Evolutionary conservation across 2,797 vertebrate genomes (phyloP).

Genomic region (Menidia menidia): DNA sequence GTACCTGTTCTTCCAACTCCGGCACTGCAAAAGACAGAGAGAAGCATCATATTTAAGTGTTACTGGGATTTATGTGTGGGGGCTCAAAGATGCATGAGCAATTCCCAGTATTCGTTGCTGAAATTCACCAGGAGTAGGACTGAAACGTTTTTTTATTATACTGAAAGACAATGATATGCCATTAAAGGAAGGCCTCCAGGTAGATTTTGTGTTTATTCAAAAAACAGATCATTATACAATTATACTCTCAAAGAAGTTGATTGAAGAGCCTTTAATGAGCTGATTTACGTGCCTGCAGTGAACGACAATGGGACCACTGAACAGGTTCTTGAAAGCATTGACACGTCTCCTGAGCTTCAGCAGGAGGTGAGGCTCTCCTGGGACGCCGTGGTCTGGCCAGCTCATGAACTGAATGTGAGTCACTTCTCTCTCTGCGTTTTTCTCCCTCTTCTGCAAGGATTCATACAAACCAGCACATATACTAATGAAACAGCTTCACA

Average conservation of each 20-base stretch:
- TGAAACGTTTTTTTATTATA: too few species aligned
- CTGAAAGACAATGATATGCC: too few species aligned
- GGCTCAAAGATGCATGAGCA: rapidly evolving
- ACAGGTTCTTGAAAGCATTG: constrained; percentile 95
- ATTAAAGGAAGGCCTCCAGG: too few species aligned
- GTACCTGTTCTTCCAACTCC: constrained; percentile 96
- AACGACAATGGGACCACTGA: constrained; percentile 93
- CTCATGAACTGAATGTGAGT: constrained; percentile 98
- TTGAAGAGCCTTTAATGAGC: rapidly evolving
- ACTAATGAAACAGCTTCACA: background rate
- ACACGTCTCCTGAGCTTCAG: constrained; percentile 93
- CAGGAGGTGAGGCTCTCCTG: constrained; percentile 91
- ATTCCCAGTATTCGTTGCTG: background rate
- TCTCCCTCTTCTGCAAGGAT: constrained; percentile 87
- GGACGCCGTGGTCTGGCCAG: constrained; percentile 98
- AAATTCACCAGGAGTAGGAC: too few species aligned
- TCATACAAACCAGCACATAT: constrained; percentile 1
- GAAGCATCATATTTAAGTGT: background rate
- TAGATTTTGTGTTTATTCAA: too few species aligned
- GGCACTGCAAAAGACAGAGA: constrained; percentile 79
- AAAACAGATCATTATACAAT: too few species aligned
- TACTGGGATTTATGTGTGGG: background rate
- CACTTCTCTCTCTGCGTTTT: constrained; percentile 87
- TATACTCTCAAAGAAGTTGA: too few species aligned
- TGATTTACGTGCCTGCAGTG: constrained; percentile 90